Conservation (phyloP, 2,113 vertebrate genomes). For the Hippocampus abdominalis region DNA sequence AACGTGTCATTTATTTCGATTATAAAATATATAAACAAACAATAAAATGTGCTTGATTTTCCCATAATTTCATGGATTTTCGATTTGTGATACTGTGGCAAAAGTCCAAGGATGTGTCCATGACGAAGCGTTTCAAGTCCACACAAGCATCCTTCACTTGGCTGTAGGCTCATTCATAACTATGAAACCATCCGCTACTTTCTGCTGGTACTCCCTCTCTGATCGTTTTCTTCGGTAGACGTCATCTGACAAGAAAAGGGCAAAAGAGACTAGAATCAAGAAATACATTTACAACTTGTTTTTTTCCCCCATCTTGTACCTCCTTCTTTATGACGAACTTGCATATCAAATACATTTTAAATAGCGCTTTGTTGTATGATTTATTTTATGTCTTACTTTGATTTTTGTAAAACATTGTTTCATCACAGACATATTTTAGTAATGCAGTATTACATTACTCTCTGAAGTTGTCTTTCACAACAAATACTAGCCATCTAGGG, state of each 20-base stretch:
- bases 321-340: not conserved
- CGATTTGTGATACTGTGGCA: not conserved
- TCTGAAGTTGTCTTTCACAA: too few species aligned
- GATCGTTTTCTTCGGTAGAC: slow-evolving; percentile 93
- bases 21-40: slow-evolving; percentile 8
- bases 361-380: too few species aligned
- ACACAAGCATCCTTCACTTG: slow-evolving; percentile 49
- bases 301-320: too few species aligned
- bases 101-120: not conserved
- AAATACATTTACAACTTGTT: not conserved
- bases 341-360: too few species aligned
- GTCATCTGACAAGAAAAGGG: slow-evolving; percentile 77
- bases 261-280: not conserved
- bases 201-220: slow-evolving; percentile 80
- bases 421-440: too few species aligned
- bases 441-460: too few species aligned
- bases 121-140: slow-evolving; percentile 28
- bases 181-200: slow-evolving; percentile 63
- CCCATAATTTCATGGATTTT: slow-evolving; percentile 12
- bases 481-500: too few species aligned
- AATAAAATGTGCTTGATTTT: slow-evolving; percentile 53
- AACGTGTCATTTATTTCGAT: not conserved
- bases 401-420: too few species aligned
- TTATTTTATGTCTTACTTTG: too few species aligned
- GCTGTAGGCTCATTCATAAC: slow-evolving; percentile 43